Percentiles rank a stretch among this genome's conserved stretches.
These are phyloP conservation scores for Acrocephalus arundinaceus DNA, from an alignment of 2,113 vertebrate genomes.

Conservation along the genomic window DNA sequence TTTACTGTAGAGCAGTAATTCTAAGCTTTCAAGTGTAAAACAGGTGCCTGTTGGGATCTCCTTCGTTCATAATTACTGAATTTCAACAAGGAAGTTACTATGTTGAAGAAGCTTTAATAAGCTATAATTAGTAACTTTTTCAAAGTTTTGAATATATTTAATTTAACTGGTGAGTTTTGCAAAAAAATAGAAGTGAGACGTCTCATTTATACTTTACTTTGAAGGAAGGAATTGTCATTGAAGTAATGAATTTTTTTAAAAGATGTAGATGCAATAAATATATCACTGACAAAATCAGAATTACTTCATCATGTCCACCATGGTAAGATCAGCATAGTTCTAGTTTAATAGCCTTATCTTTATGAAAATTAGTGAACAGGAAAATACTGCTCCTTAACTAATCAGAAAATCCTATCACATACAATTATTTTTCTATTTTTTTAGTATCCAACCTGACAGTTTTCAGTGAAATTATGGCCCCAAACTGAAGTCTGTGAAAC, in stretches of 20 bases:
- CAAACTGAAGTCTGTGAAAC: neutral
- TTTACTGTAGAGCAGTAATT: neutral
- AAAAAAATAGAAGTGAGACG: neutral
- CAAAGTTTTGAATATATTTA: conserved; percentile 1
- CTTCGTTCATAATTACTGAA: conserved; percentile 5
- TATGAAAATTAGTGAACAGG: neutral
- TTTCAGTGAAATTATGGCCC: neutral
- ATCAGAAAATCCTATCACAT: neutral
- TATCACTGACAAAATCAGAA: neutral
- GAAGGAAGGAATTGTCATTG: neutral
- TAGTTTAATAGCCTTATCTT: neutral
- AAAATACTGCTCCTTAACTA: neutral
- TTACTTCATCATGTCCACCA: neutral
- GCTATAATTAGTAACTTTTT: conserved; percentile 31
- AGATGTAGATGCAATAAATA: neutral
- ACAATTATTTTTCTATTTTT: neutral
- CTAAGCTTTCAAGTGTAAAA: conserved; percentile 46
- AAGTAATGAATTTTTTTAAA: neutral
- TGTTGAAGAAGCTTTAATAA: conserved; percentile 24
- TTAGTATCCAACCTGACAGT: neutral
- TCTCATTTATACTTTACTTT: neutral
- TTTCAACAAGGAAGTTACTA: conserved; percentile 19
- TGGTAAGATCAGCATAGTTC: neutral
- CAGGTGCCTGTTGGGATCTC: conserved; percentile 11
- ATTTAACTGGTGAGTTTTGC: neutral